Evolutionary conservation across 2,797 vertebrate genomes (phyloP).

Genomic region (Lates japonicus): DNA sequence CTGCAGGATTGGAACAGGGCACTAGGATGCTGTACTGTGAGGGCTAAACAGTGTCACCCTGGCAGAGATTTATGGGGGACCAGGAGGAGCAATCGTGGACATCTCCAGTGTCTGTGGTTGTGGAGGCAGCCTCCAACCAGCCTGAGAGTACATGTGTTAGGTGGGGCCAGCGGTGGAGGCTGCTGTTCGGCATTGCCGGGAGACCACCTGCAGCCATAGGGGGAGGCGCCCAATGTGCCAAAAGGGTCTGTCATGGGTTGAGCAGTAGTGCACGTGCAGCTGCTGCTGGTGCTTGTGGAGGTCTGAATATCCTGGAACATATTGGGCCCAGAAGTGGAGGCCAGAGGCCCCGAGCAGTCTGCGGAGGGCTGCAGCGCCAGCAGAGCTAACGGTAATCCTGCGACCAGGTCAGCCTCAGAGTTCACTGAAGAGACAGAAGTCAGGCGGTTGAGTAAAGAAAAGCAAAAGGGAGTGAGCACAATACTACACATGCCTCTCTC

Average conservation of each 20-base stretch:
- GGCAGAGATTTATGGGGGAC: constrained; percentile 66
- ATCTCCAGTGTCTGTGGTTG: constrained; percentile 66
- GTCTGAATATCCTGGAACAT: constrained; percentile 88
- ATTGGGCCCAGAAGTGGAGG: constrained; percentile 87
- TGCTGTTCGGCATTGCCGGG: constrained; percentile 82
- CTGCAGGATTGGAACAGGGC: constrained; percentile 55
- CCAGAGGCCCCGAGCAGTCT: constrained; percentile 86
- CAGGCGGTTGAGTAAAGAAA: constrained; percentile 69
- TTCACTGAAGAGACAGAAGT: constrained; percentile 71
- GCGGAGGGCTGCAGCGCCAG: constrained; percentile 93
- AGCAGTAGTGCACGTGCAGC: constrained; percentile 74
- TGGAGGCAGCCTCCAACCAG: constrained; percentile 64
- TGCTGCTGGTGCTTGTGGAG: constrained; percentile 84
- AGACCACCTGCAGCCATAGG: constrained; percentile 76
- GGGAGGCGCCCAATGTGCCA: constrained; percentile 89
- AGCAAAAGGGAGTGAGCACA: constrained; percentile 50
- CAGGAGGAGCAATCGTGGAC: constrained; percentile 65
- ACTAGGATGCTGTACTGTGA: constrained; percentile 58
- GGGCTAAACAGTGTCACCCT: constrained; percentile 78
- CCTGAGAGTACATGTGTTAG: constrained; percentile 78
- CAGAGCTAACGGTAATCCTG: constrained; percentile 64
- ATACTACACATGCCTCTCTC: constrained; percentile 26
- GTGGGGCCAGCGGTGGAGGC: constrained; percentile 73
- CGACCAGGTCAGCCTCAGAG: constrained; percentile 66
- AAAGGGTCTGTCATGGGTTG: constrained; percentile 95